Percentiles rank a stretch among this genome's conserved stretches.
Evolutionary conservation across 1,140 invertebrate genomes (phyloP).

Genomic region (Drosophila ercepeae): DNA sequence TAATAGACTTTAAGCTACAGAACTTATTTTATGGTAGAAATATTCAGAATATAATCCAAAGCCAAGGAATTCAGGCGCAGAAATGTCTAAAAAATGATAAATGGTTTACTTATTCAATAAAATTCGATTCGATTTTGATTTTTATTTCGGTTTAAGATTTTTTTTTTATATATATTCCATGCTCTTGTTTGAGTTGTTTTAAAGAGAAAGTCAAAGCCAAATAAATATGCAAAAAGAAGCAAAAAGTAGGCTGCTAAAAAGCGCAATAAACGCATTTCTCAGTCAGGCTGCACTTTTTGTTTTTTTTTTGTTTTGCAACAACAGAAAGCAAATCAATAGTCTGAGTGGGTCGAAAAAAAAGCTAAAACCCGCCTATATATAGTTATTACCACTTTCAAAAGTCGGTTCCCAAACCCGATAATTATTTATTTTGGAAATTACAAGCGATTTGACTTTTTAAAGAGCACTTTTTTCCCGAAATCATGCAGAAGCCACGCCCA

Average conservation of each 20-base stretch:
- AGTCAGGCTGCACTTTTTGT: slow-evolving; percentile 53
- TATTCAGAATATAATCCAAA: not conserved
- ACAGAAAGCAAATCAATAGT: slow-evolving; percentile 32
- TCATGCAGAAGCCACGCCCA: slow-evolving; percentile 34
- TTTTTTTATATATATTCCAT: not conserved
- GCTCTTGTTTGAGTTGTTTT: not conserved
- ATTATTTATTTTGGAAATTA: not conserved
- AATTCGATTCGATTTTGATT: no score
- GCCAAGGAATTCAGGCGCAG: no score
- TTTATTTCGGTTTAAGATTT: not conserved
- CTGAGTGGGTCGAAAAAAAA: slow-evolving; percentile 29
- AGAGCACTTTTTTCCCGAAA: no score
- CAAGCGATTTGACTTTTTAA: not conserved
- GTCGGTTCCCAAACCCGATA: not conserved
- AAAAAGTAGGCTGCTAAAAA: slow-evolving; percentile 55
- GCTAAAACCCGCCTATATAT: slow-evolving; percentile 8
- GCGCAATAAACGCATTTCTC: slow-evolving; percentile 73
- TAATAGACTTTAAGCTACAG: not conserved
- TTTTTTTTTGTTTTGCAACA: slow-evolving; percentile 49
- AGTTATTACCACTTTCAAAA: slow-evolving; percentile 12
- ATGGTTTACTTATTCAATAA: no score
- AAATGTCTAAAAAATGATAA: not conserved
- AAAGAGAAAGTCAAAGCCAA: slow-evolving; percentile 18
- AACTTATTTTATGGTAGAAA: no score
- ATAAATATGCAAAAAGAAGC: slow-evolving; percentile 56